Evolutionary conservation across 2,888 invertebrate species (phyloP), one percentile per base, ranked within the genome.

Genomic region (Dynastes tityus): DNA sequence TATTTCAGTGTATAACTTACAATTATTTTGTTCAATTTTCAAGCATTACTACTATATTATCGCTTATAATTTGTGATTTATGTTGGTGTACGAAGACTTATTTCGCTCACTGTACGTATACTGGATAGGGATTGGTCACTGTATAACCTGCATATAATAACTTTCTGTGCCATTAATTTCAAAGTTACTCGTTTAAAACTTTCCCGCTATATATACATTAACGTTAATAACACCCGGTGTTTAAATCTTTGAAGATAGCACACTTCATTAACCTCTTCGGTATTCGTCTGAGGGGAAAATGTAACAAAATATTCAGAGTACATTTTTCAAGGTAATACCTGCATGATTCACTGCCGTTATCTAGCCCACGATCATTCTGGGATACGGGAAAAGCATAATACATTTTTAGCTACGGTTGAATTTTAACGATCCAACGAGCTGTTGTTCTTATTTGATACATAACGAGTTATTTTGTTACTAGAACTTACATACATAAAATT

Each of bases 241-340:
- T 71, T 71, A 71, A 71, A 71, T 71, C 71, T 71, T 71, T 71
- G 71, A 71, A 71, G 71, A 71, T 71, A 71, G 32, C 53, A 55
- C 71, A 37, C 71, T 71, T 71, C 71, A 71, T 71, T 71, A 71
- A 71, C 71, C 71, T 55, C 58, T 37, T 55, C 58, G 71, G 58
- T 6, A 55, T 71, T 71, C 55, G 58, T 71, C 55, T 58, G 71
- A 71, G 71, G 40, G 71, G 71, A 71, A 71, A 71, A 71, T 71
- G 71, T 37, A 37, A 58, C 71, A 9, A 37, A 55, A 55, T n/a
- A 71, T 71, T 71, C 55, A 37, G 37, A n/a, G 55, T 37, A 22
- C 9, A 71, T 71, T 71, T 71, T 71, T 71, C 55, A 58, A 71
- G 71, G 55, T 71, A 58, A 71, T 55, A 71, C 71, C 37, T 71